Base-by-base conservation (phyloP, 1,140 invertebrate species). In the Platorchestia sp. region DNA sequence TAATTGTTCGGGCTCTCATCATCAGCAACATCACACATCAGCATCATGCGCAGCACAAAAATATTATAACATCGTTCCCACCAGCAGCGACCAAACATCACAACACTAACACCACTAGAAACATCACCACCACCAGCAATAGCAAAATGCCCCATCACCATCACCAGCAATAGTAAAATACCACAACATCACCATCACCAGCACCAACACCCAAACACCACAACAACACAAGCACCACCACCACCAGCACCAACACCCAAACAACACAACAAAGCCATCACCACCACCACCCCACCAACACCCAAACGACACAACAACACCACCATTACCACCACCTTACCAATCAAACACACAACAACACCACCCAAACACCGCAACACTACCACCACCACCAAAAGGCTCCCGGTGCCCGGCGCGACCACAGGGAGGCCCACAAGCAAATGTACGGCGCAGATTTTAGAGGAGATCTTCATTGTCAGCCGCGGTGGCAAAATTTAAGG, bases 401-500 rank as follows among this genome's bases (percentile, higher is more conserved):
- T 22, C 47, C 6, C 19, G 47, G 47, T 51, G 7, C 14, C 1
- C 59, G 27, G 59, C 1, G 1, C 10, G 59, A 41, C 87, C 87
- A 14, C 43, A 0, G 87, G 1, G 10, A 14, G 87, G 3, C 87
- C 0, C 87, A 42, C 36, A 14, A 14, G 3, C n/a, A 89, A 93
- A 93, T 93, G 41, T 93, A 93, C 91, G 91, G 91, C 91, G 44
- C 7, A 36, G 91, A 93, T 93, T 93, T 93, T 47, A 44, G 7
- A 47, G 91, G 45, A 93, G 91, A 93, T 93, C 45, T 93, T 45
- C 91, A 93, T 93, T 93, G 91, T 93, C 91, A 93, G 91, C 43
- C 19, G 44, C 14, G 91, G 43, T 5, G n/a, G 45, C 91, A 93
- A 93, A 93, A 93, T 44, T 93, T 93, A 93, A 93, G 45, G 91